Evolutionary conservation across 2,888 invertebrate species (phyloP).

Genomic region (Branchipolynoe longqiensis): DNA sequence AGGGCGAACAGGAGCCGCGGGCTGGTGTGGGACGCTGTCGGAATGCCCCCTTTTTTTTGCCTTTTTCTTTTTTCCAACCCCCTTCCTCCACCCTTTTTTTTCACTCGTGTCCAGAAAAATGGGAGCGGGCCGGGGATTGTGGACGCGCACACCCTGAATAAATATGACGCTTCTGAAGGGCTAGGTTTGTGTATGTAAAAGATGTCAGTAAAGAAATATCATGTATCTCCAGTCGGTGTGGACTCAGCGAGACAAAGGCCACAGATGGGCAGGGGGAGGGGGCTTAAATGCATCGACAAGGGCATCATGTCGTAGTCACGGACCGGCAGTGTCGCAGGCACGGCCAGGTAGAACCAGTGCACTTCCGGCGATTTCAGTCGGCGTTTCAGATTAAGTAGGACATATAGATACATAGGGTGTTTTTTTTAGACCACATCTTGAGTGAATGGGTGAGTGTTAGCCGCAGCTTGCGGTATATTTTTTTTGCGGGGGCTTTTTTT

Average conservation of each 20-base stretch:
- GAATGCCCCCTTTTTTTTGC: conserved; percentile 31
- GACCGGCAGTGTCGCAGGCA: neutral
- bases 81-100: neutral
- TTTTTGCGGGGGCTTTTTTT: too few species aligned
- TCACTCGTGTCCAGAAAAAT: conserved; percentile 46
- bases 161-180: conserved; percentile 50
- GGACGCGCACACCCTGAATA: neutral
- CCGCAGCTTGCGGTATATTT: too few species aligned
- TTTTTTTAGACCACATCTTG: too few species aligned
- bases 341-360: neutral
- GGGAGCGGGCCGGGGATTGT: neutral
- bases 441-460: too few species aligned
- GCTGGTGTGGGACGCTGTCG: neutral
- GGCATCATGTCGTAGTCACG: neutral
- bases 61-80: too few species aligned
- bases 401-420: too few species aligned
- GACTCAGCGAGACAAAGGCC: conserved; percentile 30
- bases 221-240: conserved; percentile 19
- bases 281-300: conserved; percentile 11
- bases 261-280: neutral
- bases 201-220: conserved; percentile 57
- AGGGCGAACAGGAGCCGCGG: conserved; percentile 20
- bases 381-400: too few species aligned
- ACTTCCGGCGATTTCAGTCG: too few species aligned
- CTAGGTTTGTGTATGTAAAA: conserved; percentile 53